phyloP scores from a whole-genome alignment of 2,113 vertebrate species.

The Urocynchramus pylzowi region DNA sequence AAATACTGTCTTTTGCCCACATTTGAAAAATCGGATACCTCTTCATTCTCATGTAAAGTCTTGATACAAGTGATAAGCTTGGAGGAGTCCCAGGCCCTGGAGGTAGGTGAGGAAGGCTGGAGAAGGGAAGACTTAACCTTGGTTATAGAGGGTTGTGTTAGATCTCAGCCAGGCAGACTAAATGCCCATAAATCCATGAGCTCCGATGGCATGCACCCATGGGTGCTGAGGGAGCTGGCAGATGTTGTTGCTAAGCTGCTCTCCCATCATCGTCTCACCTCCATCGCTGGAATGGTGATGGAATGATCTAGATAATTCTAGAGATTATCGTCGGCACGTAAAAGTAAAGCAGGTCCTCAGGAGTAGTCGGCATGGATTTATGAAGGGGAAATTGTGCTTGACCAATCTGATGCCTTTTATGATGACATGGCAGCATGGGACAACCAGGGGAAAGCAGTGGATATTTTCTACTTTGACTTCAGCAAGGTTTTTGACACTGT shows the following conservation, averaged over 20 bases:
- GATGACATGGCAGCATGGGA: background rate
- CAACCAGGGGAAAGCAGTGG: background rate
- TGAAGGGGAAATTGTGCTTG: background rate
- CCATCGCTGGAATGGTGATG: background rate
- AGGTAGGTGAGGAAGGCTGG: background rate
- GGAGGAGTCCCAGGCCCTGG: background rate
- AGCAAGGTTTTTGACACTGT: background rate
- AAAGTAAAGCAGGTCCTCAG: background rate
- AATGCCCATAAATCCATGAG: background rate
- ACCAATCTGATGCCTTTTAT: background rate
- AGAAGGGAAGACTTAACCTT: background rate
- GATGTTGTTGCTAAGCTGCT: background rate
- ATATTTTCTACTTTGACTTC: background rate
- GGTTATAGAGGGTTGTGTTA: background rate
- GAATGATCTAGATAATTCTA: background rate
- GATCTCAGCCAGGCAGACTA: background rate
- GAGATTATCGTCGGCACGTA: background rate
- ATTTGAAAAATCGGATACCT: background rate
- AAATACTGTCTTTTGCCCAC: background rate
- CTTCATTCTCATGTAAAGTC: background rate
- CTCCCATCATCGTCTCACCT: background rate
- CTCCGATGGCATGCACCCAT: background rate
- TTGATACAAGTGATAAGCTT: background rate
- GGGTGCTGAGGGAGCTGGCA: background rate
- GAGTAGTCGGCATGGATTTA: background rate